A percentile compares a stretch with the other conserved stretches of the same genome.
phyloP scores from a whole-genome alignment of 1,140 invertebrate genomes.

The Ceratoteleas bidentatus region DNA sequence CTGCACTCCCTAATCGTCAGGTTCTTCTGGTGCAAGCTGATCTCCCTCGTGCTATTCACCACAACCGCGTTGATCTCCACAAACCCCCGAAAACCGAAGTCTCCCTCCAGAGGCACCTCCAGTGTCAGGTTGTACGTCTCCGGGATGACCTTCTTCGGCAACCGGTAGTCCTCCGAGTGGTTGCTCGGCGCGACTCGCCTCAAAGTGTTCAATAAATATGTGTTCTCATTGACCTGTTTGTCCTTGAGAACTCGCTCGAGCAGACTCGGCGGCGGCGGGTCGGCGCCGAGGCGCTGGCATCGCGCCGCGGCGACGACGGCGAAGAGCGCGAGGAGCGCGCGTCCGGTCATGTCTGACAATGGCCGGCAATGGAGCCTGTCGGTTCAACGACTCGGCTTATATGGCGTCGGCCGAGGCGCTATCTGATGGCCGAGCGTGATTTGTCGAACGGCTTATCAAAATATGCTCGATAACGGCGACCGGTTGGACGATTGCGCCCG shows the following conservation, averaged over 20 bases:
- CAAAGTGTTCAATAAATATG: slow-evolving; percentile 4
- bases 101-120: not conserved
- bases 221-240: slow-evolving; percentile 32
- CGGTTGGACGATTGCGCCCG: not conserved
- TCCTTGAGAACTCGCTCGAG: slow-evolving; percentile 6
- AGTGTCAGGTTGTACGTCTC: slow-evolving; percentile 6
- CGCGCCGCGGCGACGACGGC: too few relatives aligned
- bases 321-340: too few relatives aligned
- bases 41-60: slow-evolving; percentile 13
- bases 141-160: not conserved
- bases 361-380: too few relatives aligned
- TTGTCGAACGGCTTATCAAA: slow-evolving; percentile 10
- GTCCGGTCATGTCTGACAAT: too few relatives aligned
- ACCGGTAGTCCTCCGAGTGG: slow-evolving; percentile 1
- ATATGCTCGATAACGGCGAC: slow-evolving; percentile 2
- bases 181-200: not conserved
- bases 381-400: slow-evolving; percentile 3
- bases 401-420: not conserved
- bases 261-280: too few relatives aligned
- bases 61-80: too few relatives aligned
- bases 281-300: too few relatives aligned
- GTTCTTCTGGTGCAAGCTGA: slow-evolving; percentile 29
- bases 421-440: slow-evolving; percentile 3
- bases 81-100: slow-evolving; percentile 31
- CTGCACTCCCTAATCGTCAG: not conserved